phyloP scores from a whole-genome alignment of 2,113 vertebrate genomes.

The Chunga burmeisteri region DNA sequence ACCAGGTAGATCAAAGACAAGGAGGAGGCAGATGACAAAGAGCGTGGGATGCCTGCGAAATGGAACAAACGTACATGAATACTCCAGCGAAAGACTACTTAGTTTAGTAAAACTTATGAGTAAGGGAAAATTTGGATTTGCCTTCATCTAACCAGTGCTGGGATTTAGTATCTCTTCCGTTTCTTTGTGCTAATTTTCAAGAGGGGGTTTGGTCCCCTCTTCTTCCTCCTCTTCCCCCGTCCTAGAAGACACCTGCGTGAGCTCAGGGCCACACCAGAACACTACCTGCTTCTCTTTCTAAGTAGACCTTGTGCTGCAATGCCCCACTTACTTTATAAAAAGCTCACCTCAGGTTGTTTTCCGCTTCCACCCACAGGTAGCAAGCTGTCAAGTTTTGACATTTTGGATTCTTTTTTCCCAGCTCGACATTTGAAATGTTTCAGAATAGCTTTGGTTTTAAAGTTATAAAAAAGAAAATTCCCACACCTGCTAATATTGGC shows the following conservation, averaged over 20 bases:
- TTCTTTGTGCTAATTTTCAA: not conserved
- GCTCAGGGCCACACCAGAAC: not conserved
- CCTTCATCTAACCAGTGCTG: not conserved
- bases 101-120: not conserved
- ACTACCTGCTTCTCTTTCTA: not conserved
- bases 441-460: not conserved
- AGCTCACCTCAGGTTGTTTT: conserved; percentile 8
- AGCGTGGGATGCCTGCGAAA: not conserved
- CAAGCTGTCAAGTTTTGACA: not conserved
- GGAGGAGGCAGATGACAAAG: not conserved
- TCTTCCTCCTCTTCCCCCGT: not conserved
- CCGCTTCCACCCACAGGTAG: not conserved
- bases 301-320: not conserved
- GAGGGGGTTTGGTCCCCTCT: not conserved
- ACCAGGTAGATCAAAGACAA: not conserved
- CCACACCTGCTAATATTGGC: not conserved
- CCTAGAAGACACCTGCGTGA: not conserved
- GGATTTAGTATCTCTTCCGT: not conserved
- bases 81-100: not conserved
- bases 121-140: not conserved
- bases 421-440: not conserved
- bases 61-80: not conserved
- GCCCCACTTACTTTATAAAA: conserved; percentile 14
- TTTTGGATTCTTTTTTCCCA: not conserved
- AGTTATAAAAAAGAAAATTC: not conserved